Base-by-base conservation (phyloP, 1,140 invertebrate species). In the Apocrypta bakeri region DNA sequence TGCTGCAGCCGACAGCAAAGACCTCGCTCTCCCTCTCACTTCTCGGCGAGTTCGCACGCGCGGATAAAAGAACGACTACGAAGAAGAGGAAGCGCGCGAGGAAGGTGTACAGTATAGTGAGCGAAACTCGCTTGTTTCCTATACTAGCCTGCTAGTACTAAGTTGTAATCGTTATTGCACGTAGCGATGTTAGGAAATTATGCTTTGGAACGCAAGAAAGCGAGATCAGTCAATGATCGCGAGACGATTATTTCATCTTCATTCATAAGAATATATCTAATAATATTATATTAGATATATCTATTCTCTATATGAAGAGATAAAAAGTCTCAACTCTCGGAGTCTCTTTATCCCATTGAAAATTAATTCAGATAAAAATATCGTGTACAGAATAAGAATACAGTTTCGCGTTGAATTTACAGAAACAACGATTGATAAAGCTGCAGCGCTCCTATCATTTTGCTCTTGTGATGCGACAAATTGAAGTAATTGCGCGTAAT, bases 51-150 rank as follows among this genome's bases (percentile, higher is more conserved):
- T 56, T 56, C 48, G 48, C 48, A 56, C 48, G 48, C 48, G 48
- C 80, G 83, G 83, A 83, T 83, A 82, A 81, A 74, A 75, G 37
- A 78, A 83, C 56, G 71, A 83, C 69, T 83, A 85, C 63, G 80
- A 87, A 82, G 83, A 85, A 63, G 85, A 83, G 82, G 79, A 69
- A 71, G 42, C 69, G 69, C n/a, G 11, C 37, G 33, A 40, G 33
- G 69, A 69, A 69, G 48, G 48, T 56, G 48, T 56, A 17, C n/a
- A n/a, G n/a, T 56, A 2, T 56, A 14, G 21, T 56, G 48, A 21
- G 6, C 21, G 6, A 3, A 21, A 0, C 48, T 1, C 48, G n/a
- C 37, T 66, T 9, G 25, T 66, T 66, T 66, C 64, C 64, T 66
- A 66, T 29, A 66, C 68, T 9, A 37, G 33, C 33, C 33, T 9